phyloP scores from a whole-genome alignment of 1,140 invertebrate genomes.

The Drosophila saltans region DNA sequence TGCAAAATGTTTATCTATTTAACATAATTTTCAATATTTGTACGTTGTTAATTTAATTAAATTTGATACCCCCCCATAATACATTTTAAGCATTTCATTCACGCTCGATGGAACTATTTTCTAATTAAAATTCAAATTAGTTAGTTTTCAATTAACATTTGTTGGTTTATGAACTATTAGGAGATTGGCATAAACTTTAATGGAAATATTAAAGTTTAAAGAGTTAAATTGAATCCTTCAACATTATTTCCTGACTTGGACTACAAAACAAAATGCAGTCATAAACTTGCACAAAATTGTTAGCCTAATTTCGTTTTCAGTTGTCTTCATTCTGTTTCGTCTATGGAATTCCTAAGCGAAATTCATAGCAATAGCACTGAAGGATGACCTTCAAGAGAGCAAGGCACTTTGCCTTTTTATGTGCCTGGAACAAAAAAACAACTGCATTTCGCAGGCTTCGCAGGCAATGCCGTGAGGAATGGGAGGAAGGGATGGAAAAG shows the following conservation, averaged over 20 bases:
- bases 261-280: background rate
- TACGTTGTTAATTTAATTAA: background rate
- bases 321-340: background rate
- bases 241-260: background rate
- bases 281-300: background rate
- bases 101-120: conserved; percentile 1
- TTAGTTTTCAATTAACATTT: too few species aligned
- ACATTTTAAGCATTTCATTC: background rate
- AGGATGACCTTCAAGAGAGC: conserved; percentile 29
- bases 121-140: background rate
- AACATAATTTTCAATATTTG: background rate
- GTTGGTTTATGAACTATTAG: too few species aligned
- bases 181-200: too few species aligned
- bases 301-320: conserved; percentile 6
- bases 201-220: too few species aligned
- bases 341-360: conserved; percentile 56
- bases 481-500: background rate
- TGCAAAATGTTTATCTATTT: background rate
- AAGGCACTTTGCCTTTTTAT: conserved; percentile 23
- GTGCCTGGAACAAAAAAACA: conserved; percentile 45
- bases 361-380: conserved; percentile 30
- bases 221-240: too few species aligned
- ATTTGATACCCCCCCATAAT: background rate
- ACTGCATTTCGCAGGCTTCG: conserved; percentile 54
- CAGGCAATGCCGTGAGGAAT: background rate